Base-by-base conservation (phyloP, 2,888 invertebrate species). In the Cephonodes hylas region DNA sequence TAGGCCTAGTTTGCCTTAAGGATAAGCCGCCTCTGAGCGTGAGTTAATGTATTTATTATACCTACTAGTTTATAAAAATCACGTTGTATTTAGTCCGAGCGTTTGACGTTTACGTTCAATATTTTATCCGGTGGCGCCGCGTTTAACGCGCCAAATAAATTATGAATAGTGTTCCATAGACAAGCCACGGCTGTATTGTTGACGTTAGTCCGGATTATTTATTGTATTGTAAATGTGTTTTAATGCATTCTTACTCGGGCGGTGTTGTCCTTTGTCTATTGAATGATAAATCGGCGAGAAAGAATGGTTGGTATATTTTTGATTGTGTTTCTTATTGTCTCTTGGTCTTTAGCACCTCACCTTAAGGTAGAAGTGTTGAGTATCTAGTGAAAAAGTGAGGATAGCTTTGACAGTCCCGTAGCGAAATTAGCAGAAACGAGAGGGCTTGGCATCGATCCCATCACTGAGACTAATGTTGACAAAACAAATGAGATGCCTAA, bases 91-190 rank as follows among this genome's bases (percentile, higher is more conserved):
- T 53, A 53, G 18, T 31, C 4, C 10, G 27, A 53, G 15, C 27
- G 8, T 31, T 53, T 27, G 53, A 53, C 53, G 18, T 53, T 53
- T 53, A 53, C 18, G 31, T 18, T 18, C 18, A 53, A 53, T 53
- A 53, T 18, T 53, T 53, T 18, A 53, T 27, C 18, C 3, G 53
- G 10, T 8, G 31, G 53, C 53, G 53, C 27, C 53, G 10, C 8
- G 53, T 53, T 53, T 48, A 31, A 53, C 53, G 53, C 31, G 31
- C 31, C 53, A 53, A 53, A 53, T 53, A 53, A 53, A 53, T 53
- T 53, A 53, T 53, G 18, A 18, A 10, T 20, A 27, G 18, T 31
- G 27, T 31, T 31, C 53, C 48, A 25, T 15, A 31, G 31, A 31
- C 27, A 53, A 53, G 18, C 18, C 18, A 53, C 53, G 8, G 48